Evolutionary conservation across 1,140 invertebrate genomes (phyloP).

Genomic region (Trissolcus basalis): DNA sequence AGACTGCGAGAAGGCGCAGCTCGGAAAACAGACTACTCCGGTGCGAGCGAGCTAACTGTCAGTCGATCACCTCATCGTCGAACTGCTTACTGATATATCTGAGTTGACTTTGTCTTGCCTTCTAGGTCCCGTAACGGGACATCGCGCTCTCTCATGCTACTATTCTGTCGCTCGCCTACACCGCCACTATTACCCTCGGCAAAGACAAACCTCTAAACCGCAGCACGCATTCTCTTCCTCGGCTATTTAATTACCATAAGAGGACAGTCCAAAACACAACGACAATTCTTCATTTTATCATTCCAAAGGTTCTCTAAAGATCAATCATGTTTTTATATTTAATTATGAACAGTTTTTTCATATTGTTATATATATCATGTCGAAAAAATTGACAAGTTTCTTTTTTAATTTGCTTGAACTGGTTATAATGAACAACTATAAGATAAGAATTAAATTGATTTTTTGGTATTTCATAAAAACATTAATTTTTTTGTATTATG

Average conservation of each 20-base stretch:
- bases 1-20: too few relatives aligned
- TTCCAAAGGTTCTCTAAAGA: too few relatives aligned
- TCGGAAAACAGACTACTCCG: not conserved
- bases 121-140: conserved; percentile 75
- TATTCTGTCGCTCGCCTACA: conserved; percentile 57
- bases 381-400: too few relatives aligned
- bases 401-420: too few relatives aligned
- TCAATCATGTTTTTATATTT: too few relatives aligned
- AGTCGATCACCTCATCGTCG: conserved; percentile 49
- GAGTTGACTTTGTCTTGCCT: conserved; percentile 58
- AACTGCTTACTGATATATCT: conserved; percentile 48
- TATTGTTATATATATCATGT: too few relatives aligned
- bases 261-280: not conserved
- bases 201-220: conserved; percentile 26
- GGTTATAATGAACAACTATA: too few relatives aligned
- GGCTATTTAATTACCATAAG: conserved; percentile 29
- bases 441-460: too few relatives aligned
- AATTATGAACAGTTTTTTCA: too few relatives aligned
- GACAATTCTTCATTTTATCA: not conserved
- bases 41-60: conserved; percentile 29
- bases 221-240: conserved; percentile 32
- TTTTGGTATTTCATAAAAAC: too few relatives aligned
- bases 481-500: too few relatives aligned
- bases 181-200: conserved; percentile 21
- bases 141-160: conserved; percentile 55